Evolutionary conservation across 1,140 invertebrate genomes (phyloP).

Genomic region (Drosophila carrolli): DNA sequence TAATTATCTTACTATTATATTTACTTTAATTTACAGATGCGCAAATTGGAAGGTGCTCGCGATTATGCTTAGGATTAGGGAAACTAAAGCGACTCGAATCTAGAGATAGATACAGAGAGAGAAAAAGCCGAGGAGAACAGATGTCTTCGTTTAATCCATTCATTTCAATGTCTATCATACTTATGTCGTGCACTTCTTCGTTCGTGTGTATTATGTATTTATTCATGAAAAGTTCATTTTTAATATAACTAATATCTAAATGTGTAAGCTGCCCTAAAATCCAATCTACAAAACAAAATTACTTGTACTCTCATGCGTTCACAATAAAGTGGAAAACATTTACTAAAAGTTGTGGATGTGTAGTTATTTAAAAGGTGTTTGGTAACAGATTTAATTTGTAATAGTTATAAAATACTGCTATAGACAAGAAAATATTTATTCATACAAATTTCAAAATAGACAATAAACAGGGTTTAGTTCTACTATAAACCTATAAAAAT

Average conservation of each 20-base stretch:
- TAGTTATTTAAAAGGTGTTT: neutral
- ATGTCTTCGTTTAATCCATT: constrained; percentile 14
- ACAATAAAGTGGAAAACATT: constrained; percentile 54
- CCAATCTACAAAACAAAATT: constrained; percentile 30
- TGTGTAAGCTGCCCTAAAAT: constrained; percentile 66
- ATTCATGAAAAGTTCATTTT: constrained; percentile 67
- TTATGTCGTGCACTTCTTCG: constrained; percentile 47
- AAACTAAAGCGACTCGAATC: constrained; percentile 37
- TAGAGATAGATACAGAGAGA: constrained; percentile 17
- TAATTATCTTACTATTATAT: constrained; percentile 5
- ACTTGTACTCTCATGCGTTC: constrained; percentile 36
- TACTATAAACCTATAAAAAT: too few species aligned
- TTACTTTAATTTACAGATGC: constrained; percentile 54
- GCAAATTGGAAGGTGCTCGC: constrained; percentile 75
- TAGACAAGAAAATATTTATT: too few species aligned
- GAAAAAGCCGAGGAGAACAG: constrained; percentile 22
- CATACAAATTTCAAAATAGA: too few species aligned
- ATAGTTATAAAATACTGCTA: too few species aligned
- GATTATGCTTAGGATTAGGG: constrained; percentile 68
- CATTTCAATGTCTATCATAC: constrained; percentile 49
- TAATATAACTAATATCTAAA: constrained; percentile 52
- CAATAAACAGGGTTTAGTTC: too few species aligned
- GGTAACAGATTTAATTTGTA: too few species aligned
- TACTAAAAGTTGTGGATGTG: neutral
- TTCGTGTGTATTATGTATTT: constrained; percentile 68